phyloP scores from a whole-genome alignment of 2,888 invertebrate genomes.

The Tetragonisca angustula region DNA sequence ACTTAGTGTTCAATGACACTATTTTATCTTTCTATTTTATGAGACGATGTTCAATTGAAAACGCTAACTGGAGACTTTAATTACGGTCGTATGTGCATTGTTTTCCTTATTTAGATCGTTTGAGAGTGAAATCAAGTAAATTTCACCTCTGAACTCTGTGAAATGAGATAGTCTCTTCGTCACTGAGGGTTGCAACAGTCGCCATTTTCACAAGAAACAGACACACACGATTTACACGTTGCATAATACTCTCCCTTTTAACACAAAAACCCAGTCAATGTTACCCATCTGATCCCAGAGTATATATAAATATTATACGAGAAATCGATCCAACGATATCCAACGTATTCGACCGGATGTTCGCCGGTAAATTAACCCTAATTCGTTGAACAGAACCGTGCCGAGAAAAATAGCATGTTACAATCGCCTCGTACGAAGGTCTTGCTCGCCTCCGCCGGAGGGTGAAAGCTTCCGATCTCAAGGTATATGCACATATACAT shows the following conservation, averaged over 20 bases:
- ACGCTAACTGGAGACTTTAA: too few relatives aligned
- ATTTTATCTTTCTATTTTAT: background rate
- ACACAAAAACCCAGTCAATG: too few relatives aligned
- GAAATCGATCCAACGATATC: background rate
- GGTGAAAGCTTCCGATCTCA: constrained; percentile 52
- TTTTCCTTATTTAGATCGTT: too few relatives aligned
- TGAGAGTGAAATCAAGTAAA: too few relatives aligned
- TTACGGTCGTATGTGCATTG: too few relatives aligned
- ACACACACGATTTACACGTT: too few relatives aligned
- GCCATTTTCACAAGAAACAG: too few relatives aligned
- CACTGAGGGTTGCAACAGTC: too few relatives aligned
- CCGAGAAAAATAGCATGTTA: constrained; percentile 19
- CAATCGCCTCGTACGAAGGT: constrained; percentile 18
- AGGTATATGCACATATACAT: background rate
- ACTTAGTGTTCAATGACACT: background rate
- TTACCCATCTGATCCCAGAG: too few relatives aligned
- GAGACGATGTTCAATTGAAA: background rate
- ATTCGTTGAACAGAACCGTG: constrained; percentile 21
- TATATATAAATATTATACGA: background rate
- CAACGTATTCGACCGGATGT: background rate
- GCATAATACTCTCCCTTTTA: too few relatives aligned
- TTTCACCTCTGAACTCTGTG: too few relatives aligned
- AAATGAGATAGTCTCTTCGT: too few relatives aligned
- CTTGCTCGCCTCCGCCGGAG: constrained; percentile 25
- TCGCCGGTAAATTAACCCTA: constrained; percentile 16